Evolutionary conservation across 2,113 vertebrate genomes (phyloP), one percentile per base, ranked within the genome.

Genomic region (Microcebus griseorufus): DNA sequence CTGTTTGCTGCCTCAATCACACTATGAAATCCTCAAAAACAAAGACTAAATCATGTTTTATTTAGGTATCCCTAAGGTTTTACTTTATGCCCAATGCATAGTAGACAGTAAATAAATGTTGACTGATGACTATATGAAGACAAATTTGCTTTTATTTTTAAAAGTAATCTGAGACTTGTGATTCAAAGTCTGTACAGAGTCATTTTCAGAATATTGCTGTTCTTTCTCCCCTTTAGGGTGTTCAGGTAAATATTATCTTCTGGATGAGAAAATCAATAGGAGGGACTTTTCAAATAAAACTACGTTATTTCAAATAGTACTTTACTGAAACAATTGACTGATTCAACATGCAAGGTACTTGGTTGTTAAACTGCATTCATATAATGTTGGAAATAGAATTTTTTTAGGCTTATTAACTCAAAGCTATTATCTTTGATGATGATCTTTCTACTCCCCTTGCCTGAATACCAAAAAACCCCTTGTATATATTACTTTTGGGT

Each of bases 361-460:
- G 29, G 48, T 95, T 72, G 6, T 81, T 83, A 1, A 1, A 4
- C 81, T 78, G 58, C 1, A 16, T 87, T 85, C 45, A 58, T 51
- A 72, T 39, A 89, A 94, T 72, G 4, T 58, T 85, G 42, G 84
- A 89, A 94, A 96, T 83, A 94, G 18, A 0, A 48, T 22, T 16
- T 84, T 96, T 91, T 62, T n/a, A 62, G 90, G 85, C 60, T 96
- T 98, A 97, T 98, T 9, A 72, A 97, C 93, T 98, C 88, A 92
- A 90, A 83, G 94, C 90, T 98, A 90, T 98, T 98, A 97, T 95
- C 96, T 96, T 96, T 91, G 94, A 96, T 98, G 88, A 97, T 97
- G 60, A 95, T 97, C 97, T 97, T 97, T 98, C 88, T 42, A 76
- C 53, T 83, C 88, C 60, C 39, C 78, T 64, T 96, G 45, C 85